Conservation (phyloP, 2,888 invertebrate genomes). For the Hydrotaea diabolus region DNA sequence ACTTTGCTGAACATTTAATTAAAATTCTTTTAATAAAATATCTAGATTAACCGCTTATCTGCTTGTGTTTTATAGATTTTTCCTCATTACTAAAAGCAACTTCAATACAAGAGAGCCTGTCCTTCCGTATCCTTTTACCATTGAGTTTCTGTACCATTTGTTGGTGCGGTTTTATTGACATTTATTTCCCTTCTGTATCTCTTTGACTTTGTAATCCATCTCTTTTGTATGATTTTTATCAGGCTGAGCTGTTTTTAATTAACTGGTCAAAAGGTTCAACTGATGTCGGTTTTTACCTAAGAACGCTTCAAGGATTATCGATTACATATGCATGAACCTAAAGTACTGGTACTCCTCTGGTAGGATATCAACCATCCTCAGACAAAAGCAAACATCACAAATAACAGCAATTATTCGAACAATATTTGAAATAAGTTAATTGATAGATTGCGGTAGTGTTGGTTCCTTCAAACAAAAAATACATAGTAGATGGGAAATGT, state of each 20-base stretch:
- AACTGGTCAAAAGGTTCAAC: slow-evolving; percentile 60
- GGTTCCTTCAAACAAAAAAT: neutral
- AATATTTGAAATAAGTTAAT: slow-evolving; percentile 49
- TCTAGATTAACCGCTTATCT: no score
- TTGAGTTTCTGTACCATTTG: slow-evolving; percentile 8
- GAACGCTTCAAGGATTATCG: slow-evolving; percentile 32
- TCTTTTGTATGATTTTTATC: slow-evolving; percentile 64
- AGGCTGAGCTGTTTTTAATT: slow-evolving; percentile 71
- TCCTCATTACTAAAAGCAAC: neutral
- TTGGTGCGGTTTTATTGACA: slow-evolving; percentile 45
- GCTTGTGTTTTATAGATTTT: no score
- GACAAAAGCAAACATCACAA: neutral
- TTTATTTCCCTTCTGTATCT: slow-evolving; percentile 33
- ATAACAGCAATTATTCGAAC: slow-evolving; percentile 51
- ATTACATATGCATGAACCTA: neutral
- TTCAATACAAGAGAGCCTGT: neutral
- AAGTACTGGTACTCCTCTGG: neutral
- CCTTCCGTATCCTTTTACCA: slow-evolving; percentile 16
- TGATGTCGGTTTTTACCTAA: slow-evolving; percentile 34
- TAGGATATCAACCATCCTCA: neutral
- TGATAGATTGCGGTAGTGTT: slow-evolving; percentile 33
- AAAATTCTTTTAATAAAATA: no score
- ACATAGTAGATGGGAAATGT: neutral
- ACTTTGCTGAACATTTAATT: no score
- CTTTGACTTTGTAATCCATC: slow-evolving; percentile 44